Evolutionary conservation across 2,888 invertebrate species (phyloP).

Genomic region (Dichetophora obliterata): DNA sequence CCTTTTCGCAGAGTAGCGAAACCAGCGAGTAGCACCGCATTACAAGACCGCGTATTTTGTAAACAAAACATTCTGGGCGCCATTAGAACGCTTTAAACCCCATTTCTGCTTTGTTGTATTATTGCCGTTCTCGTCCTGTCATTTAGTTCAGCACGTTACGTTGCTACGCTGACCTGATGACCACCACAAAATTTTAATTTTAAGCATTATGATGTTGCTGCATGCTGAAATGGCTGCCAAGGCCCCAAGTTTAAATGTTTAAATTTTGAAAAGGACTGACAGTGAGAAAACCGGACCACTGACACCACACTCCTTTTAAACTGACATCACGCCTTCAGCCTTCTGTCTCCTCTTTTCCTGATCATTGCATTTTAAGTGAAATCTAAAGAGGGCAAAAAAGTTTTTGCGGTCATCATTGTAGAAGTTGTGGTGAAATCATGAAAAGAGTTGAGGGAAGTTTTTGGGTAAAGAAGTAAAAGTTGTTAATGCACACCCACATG

Average conservation of each 20-base stretch:
- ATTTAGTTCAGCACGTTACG: neutral
- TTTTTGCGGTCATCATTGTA: neutral
- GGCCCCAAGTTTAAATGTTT: slow-evolving; percentile 46
- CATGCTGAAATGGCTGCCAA: slow-evolving; percentile 45
- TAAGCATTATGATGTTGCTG: slow-evolving; percentile 44
- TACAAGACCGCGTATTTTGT: neutral
- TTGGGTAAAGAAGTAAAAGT: too few species aligned
- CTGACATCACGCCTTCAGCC: neutral
- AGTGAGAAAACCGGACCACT: neutral
- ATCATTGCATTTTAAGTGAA: slow-evolving; percentile 21
- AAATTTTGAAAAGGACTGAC: neutral
- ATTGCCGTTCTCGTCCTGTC: neutral
- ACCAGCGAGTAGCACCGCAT: neutral
- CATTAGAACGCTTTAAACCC: neutral
- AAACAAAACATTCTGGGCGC: neutral
- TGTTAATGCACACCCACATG: too few species aligned
- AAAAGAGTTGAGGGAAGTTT: too few species aligned
- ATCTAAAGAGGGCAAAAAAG: neutral
- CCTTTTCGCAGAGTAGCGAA: neutral
- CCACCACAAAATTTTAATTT: slow-evolving; percentile 41
- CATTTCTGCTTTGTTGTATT: neutral
- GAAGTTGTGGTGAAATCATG: neutral
- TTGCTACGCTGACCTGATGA: slow-evolving; percentile 23
- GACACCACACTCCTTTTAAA: neutral
- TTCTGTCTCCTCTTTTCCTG: neutral